Evolutionary conservation across 2,113 vertebrate genomes (phyloP).

Genomic region (Glaucidium brasilianum): DNA sequence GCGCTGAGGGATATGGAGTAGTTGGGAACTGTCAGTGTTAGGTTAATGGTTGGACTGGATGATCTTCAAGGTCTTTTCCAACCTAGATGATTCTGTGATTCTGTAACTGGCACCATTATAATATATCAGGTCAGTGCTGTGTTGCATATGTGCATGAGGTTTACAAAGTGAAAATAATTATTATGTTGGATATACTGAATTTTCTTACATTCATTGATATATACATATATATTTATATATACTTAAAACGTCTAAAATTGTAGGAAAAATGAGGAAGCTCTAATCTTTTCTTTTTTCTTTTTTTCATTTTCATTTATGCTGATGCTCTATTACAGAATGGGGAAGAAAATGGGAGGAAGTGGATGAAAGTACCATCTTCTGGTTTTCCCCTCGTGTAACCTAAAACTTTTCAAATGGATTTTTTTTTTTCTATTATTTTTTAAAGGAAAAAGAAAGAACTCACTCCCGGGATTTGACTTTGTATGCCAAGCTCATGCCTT

Average conservation of each 20-base stretch:
- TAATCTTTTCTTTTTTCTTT: not conserved
- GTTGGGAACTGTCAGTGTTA: too few relatives aligned
- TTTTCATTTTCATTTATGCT: not conserved
- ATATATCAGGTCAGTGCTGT: not conserved
- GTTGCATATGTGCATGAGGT: not conserved
- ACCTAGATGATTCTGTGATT: too few relatives aligned
- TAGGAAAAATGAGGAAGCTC: not conserved
- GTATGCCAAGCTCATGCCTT: constrained; percentile 37
- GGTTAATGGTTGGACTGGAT: too few relatives aligned
- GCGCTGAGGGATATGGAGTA: too few relatives aligned
- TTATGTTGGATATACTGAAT: not conserved
- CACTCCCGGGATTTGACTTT: constrained; percentile 19
- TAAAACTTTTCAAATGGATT: constrained; percentile 8
- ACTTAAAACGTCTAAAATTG: not conserved
- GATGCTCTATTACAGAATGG: not conserved
- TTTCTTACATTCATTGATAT: not conserved
- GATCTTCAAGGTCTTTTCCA: too few relatives aligned
- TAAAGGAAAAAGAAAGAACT: constrained; percentile 2
- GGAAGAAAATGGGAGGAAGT: not conserved
- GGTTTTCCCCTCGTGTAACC: not conserved
- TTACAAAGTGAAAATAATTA: not conserved
- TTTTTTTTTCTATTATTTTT: not conserved
- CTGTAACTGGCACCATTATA: not conserved
- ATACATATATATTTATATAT: not conserved
- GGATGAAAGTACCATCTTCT: not conserved